A percentile compares a stretch with the other conserved stretches of the same genome.
These are phyloP conservation scores for Sibirionetta formosa DNA, from an alignment of 2,797 vertebrate species.

Conservation along the genomic window DNA sequence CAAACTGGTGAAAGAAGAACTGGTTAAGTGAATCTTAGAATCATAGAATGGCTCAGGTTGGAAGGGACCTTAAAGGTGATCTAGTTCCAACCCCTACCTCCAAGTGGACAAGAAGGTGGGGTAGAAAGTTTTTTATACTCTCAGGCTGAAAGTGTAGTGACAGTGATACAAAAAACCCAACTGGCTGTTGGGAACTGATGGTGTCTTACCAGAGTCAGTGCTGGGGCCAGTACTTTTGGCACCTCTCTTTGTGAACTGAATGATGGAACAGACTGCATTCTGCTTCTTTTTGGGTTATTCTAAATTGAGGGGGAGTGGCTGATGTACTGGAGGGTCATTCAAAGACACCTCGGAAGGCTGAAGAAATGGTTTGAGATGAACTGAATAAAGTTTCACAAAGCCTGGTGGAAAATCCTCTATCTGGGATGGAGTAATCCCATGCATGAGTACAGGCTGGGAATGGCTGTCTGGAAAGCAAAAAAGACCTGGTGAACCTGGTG, in stretches of 20 bases:
- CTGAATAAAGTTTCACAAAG: not conserved
- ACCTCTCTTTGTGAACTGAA: not conserved
- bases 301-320: rapidly evolving
- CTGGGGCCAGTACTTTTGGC: not conserved
- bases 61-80: no score
- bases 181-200: not conserved
- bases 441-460: not conserved
- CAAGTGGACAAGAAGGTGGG: not conserved
- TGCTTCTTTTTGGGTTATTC: not conserved
- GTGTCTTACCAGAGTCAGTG: rapidly evolving
- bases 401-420: not conserved
- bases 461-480: not conserved
- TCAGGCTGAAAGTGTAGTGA: not conserved
- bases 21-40: not conserved
- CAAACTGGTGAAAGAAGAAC: not conserved
- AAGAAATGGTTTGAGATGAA: not conserved
- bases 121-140: not conserved
- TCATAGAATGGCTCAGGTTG: no score
- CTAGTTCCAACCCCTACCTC: no score
- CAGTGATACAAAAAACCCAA: not conserved
- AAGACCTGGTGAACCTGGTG: not conserved
- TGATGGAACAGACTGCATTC: not conserved
- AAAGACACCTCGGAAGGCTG: not conserved
- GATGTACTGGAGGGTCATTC: not conserved
- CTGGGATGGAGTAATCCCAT: not conserved